These are phyloP conservation scores for Calameuta filiformis DNA, from an alignment of 2,888 invertebrate genomes.

Conservation along the genomic window DNA sequence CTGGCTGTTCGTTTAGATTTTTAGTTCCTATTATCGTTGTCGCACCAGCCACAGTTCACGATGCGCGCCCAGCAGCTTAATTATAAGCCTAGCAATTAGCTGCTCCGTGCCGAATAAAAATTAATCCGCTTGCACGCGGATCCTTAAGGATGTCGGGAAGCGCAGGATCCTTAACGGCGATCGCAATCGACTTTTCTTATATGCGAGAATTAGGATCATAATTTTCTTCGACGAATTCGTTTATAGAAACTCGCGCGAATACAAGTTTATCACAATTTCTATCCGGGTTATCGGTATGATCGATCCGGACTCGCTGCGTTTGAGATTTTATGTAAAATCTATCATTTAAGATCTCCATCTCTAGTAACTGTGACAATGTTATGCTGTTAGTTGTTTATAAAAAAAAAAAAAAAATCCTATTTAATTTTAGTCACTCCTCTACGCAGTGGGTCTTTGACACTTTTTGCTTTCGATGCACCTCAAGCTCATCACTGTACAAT, in stretches of 20 bases:
- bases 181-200: background rate
- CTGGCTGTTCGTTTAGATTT: constrained; percentile 12
- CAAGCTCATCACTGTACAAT: background rate
- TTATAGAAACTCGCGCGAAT: background rate
- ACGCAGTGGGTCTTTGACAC: background rate
- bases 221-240: background rate
- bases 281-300: background rate
- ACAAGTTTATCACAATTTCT: background rate
- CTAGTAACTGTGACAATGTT: background rate
- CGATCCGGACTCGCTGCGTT: background rate
- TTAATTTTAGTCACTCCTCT: background rate
- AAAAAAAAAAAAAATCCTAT: background rate
- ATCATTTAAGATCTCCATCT: background rate
- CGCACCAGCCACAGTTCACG: background rate
- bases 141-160: background rate
- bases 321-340: background rate
- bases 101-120: background rate
- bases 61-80: background rate
- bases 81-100: background rate
- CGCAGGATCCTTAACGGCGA: background rate
- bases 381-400: background rate
- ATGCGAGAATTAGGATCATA: background rate
- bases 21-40: constrained; percentile 8
- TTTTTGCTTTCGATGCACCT: background rate
- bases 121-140: background rate